These are phyloP conservation scores for Gymnocypris eckloni DNA, from an alignment of 2,797 vertebrate genomes.

Conservation along the genomic window DNA sequence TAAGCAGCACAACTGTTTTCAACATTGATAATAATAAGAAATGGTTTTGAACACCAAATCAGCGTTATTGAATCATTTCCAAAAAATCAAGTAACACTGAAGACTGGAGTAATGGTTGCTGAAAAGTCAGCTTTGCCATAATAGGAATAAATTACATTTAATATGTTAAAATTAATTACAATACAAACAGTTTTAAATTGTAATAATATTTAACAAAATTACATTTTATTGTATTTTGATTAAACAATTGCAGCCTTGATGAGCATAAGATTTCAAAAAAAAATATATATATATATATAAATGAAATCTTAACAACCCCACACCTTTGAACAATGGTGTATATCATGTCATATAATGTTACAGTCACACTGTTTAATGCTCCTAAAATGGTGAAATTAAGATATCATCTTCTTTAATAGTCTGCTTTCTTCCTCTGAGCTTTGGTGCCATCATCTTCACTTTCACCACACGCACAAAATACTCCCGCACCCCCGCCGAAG, in stretches of 20 bases:
- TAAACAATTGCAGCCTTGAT: neutral
- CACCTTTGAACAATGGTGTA: neutral
- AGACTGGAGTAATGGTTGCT: neutral
- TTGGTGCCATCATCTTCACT: conserved; percentile 38
- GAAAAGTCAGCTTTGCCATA: neutral
- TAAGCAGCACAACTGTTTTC: neutral
- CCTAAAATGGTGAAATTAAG: neutral
- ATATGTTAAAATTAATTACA: neutral
- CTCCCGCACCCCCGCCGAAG: conserved; percentile 49
- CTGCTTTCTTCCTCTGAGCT: conserved; percentile 45
- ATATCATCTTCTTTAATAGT: conserved; percentile 26
- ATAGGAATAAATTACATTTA: neutral
- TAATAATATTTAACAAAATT: neutral
- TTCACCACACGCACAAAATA: conserved; percentile 35
- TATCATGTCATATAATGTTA: neutral
- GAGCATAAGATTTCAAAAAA: neutral
- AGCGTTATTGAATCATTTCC: conserved; percentile 12
- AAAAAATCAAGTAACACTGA: neutral
- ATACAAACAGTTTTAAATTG: neutral
- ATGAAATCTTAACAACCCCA: neutral
- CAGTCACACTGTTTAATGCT: neutral
- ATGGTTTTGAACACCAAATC: neutral
- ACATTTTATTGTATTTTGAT: too few relatives aligned
- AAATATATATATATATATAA: neutral
- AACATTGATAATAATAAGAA: neutral